Conservation (phyloP, 2,797 vertebrate genomes). For the Hippocampus kuda region DNA sequence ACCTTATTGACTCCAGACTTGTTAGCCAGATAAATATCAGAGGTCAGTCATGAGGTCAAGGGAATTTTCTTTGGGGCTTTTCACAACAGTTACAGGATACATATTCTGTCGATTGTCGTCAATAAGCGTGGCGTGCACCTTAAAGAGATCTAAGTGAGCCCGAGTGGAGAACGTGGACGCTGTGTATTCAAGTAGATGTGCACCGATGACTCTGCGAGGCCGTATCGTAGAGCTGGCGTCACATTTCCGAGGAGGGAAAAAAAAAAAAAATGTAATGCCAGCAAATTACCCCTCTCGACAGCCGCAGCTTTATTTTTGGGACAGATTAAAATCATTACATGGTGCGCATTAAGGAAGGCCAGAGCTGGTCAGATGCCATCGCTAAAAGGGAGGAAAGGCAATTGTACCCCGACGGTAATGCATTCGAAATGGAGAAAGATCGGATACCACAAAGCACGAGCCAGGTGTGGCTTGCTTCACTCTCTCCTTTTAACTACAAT, state of each 20-base stretch:
- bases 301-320: not conserved
- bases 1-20: constrained; percentile 34
- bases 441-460: not conserved
- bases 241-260: not conserved
- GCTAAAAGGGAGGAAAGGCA: too few species aligned
- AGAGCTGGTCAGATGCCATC: not conserved
- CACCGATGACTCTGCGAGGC: not conserved
- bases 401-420: too few species aligned
- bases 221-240: not conserved
- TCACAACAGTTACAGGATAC: not conserved
- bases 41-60: constrained; percentile 41
- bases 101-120: not conserved
- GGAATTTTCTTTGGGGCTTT: constrained; percentile 30
- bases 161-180: not conserved
- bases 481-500: not conserved
- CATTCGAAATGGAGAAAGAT: not conserved
- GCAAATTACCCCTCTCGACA: not conserved
- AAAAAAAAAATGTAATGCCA: not conserved
- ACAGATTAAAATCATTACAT: not conserved
- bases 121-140: not conserved
- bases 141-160: not conserved
- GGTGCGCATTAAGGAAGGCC: not conserved
- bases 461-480: too few species aligned
- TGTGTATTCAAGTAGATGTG: not conserved
- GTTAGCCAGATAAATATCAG: constrained; percentile 33